A percentile compares a stretch with the other conserved stretches of the same genome.
Conservation (phyloP, 2,113 vertebrate species). For the Gallinago undulata region DNA sequence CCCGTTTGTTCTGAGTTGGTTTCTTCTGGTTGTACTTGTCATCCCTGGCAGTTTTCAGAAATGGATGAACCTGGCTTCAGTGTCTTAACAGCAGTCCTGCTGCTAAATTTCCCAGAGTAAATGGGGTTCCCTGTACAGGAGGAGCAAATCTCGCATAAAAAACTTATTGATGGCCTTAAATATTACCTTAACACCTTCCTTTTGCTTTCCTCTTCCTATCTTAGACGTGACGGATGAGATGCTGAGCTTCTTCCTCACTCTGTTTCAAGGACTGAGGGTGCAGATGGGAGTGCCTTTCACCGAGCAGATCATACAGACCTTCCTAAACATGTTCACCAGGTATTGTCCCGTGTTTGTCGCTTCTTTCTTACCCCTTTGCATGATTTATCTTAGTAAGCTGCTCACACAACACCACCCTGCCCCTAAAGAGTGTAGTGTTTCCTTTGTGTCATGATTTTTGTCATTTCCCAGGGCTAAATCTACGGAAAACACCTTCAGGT, state of each 20-base stretch:
- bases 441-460: not conserved
- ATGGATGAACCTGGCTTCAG: not conserved
- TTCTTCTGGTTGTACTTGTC: not conserved
- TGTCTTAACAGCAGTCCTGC: not conserved
- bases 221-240: constrained; percentile 96
- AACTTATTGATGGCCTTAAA: not conserved
- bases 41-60: not conserved
- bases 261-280: constrained; percentile 94
- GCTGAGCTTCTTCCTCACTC: constrained; percentile 96
- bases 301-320: constrained; percentile 97
- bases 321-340: constrained; percentile 99
- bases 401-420: not conserved
- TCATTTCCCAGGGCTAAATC: not conserved
- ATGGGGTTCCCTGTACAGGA: not conserved
- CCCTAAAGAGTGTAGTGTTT: not conserved
- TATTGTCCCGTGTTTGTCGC: not conserved
- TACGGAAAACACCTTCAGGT: not conserved
- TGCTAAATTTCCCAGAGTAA: not conserved
- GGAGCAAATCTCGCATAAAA: not conserved
- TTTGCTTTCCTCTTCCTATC: not conserved
- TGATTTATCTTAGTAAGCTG: not conserved
- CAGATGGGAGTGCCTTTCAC: constrained; percentile 99
- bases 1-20: not conserved
- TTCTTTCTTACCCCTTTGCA: not conserved
- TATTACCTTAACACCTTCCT: not conserved